Base-by-base conservation (phyloP, 2,797 vertebrate species). In the Anguilla obscura region DNA sequence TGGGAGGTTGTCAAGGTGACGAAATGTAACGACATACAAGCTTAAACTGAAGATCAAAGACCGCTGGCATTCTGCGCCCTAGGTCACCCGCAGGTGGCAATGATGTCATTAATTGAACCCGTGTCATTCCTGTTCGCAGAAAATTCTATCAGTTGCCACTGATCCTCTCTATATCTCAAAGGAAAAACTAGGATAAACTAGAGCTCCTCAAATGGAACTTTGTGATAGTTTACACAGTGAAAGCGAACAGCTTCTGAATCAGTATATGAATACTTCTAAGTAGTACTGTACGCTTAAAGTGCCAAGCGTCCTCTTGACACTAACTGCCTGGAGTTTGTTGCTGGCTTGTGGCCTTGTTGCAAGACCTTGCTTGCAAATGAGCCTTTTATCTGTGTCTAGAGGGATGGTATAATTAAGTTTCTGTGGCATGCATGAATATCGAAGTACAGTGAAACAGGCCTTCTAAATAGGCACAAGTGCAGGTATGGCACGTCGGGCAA, bases 181-280 rank as follows among this genome's bases (percentile, higher is more conserved):
- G 96, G 96, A 88, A 89, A 92, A 92, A 91, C 92, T 89, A 40
- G 91, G 90, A n/a, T 95, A 96, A 96, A 95, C 96, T 96, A 96
- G 92, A 4, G 40, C 40, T 45, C 40, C 40, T 45, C 40, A 94
- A 95, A 95, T 92, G 87, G 80, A 92, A 93, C 94, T 93, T 93
- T 93, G 92, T 92, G 89, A 92, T 52, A 91, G 94, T 95, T 93
- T 94, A 93, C 89, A 14, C 92, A 91, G 89, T 91, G 92, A 94
- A 92, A 92, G 90, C 84, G 56, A 88, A 76, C 0, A 0, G 76
- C 88, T 21, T 91, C 92, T 94, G 91, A 95, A 93, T 94, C 92
- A 89, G 91, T 91, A 92, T 91, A 91, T 89, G 91, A 91, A 48
- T 18, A 86, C 48, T 92, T 90, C 82, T 89, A 93, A 89, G 88